These are phyloP conservation scores for Antheraea yamamai DNA, from an alignment of 2,888 invertebrate species.

Conservation along the genomic window DNA sequence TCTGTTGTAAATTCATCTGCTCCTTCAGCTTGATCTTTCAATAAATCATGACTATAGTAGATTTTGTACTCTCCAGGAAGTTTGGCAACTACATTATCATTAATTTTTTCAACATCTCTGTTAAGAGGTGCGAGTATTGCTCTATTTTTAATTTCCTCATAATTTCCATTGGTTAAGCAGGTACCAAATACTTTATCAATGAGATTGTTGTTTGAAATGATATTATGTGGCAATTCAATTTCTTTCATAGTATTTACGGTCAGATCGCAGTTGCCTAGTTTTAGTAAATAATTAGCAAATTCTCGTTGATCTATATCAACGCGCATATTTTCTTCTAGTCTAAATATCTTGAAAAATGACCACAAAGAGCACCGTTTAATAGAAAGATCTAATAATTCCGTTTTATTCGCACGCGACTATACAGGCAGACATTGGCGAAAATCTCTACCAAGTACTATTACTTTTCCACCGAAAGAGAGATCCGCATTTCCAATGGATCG, in stretches of 20 bases:
- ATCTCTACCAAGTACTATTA: no score
- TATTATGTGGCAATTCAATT: not conserved
- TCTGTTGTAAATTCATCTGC: not conserved
- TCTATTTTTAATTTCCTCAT: not conserved
- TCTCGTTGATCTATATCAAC: not conserved
- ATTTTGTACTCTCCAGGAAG: not conserved
- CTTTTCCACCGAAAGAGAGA: no score
- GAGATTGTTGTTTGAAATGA: not conserved
- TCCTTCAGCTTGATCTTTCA: not conserved
- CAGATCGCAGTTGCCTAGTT: not conserved
- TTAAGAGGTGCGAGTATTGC: not conserved
- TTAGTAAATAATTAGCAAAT: not conserved
- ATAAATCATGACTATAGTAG: not conserved
- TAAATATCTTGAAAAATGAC: not conserved
- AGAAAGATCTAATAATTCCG: not conserved
- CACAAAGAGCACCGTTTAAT: not conserved
- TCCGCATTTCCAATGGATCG: no score
- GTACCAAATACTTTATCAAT: not conserved
- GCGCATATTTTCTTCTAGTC: not conserved
- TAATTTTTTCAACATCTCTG: not conserved
- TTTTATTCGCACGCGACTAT: no score
- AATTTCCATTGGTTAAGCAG: not conserved
- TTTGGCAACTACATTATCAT: not conserved
- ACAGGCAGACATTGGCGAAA: no score
- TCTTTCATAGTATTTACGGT: not conserved